Conservation (phyloP, 2,797 vertebrate genomes). For the Pachyuromys duprasi region DNA sequence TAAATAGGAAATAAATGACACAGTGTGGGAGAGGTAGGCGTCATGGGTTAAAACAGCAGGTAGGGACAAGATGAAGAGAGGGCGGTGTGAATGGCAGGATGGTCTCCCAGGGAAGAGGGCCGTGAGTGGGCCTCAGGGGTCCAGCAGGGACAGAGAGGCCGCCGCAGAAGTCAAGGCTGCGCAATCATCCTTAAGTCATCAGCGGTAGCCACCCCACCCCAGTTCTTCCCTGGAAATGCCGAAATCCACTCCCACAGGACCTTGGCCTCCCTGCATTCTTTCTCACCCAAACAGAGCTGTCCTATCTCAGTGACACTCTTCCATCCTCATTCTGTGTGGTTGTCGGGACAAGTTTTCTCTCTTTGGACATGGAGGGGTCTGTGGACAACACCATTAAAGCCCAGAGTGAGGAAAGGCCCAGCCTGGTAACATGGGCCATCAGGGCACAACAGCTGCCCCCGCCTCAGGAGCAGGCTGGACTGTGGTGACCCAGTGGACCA, state of each 20-base stretch:
- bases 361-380: neutral
- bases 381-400: neutral
- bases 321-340: neutral
- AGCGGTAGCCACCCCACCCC: too few relatives aligned
- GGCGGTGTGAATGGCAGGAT: rapidly evolving
- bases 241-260: neutral
- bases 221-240: neutral
- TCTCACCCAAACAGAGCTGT: neutral
- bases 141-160: neutral
- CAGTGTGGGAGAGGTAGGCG: neutral
- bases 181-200: neutral
- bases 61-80: neutral
- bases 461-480: neutral
- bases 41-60: neutral
- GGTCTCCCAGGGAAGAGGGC: neutral
- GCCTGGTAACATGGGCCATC: neutral
- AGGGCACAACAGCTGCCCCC: neutral
- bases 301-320: neutral
- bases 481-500: neutral
- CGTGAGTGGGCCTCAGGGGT: neutral
- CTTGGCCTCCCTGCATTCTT: neutral
- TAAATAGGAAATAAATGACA: neutral
- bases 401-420: neutral
- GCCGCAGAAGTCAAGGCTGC: neutral
- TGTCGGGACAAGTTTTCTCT: neutral